Base-by-base conservation (phyloP, 1,140 invertebrate species). In the Formica exsecta region DNA sequence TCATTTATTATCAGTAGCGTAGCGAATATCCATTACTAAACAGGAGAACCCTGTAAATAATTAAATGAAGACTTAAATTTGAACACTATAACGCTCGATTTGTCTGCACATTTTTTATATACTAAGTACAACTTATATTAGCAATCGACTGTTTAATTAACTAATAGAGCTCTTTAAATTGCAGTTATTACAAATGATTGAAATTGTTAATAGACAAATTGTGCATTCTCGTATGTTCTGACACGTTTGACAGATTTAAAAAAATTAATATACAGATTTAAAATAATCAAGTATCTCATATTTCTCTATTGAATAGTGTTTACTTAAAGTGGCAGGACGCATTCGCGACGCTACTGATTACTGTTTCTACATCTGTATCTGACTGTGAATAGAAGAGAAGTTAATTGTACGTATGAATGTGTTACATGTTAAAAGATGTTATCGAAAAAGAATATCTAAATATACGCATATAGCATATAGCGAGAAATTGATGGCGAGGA, bases 391-490 rank as follows among this genome's bases (percentile, higher is more conserved):
- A 89, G 73, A 84, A 81, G 64, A 64, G 64, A 85, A 75, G 22
- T 74, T 86, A 75, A 75, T 44, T 88, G 57, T 88, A 81, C 61
- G 85, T 85, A 83, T 89, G 79, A 89, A 80, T 89, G 87, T 89
- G 87, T 89, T 89, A 61, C 71, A 85, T 87, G 86, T 89, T 87
- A 70, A 85, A 68, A 89, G 41, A 85, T 84, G 75, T 89, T 89
- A 71, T 89, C 77, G 76, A 41, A 79, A 66, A 59, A 54, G 48
- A 16, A 89, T 84, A 87, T 73, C 75, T 70, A 75, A 87, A 79
- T 65, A 76, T 19, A 51, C 16, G 48, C 64, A 66, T 84, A 75
- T 79, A 75, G 54, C 22, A 57, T 74, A 65, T 51, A 51, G 13
- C 16, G 48, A 8, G 74, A 11, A 59, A 87, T 73, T 74, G n/a